Evolutionary conservation across 2,797 vertebrate species (phyloP), one percentile per base, ranked within the genome.

Genomic region (Synanceia verrucosa): DNA sequence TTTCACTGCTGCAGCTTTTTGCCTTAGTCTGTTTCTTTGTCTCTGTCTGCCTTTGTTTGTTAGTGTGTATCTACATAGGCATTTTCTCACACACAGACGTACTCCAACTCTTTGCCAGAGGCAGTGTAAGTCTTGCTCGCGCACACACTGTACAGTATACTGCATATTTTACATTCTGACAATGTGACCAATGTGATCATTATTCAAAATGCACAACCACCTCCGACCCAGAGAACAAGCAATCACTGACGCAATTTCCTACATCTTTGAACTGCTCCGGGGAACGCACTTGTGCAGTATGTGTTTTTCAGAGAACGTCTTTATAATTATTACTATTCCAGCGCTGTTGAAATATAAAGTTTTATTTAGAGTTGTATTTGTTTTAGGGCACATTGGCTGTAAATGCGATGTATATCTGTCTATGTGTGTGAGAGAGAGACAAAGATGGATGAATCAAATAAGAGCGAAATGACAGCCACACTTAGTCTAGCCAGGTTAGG

Each of bases 101-200:
- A 31, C 14, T 7, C 13, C 50, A 64, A 44, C 56, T 78, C 43
- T 28, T 85, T 63, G 76, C 92, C 84, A 70, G 60, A 68, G 87
- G 91, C 89, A 67, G 68, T 56, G 24, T 33, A 59, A 57, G 53
- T 65, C 48, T 85, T 81, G 37, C 80, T 76, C 75, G 68, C 47
- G 51, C 47, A 69, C 77, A 73, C 77, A 60, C 53, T 67, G 78
- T 83, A 85, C 31, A 55, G 53, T 82, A 73, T 81, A 84, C 88
- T 55, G 36, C 34, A 10, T 24, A 41, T 19, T 90, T 90, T 83
- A 89, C 62, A 91, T 91, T 91, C 81, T 83, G 81, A 86, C 77
- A 86, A 78, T 72, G 70, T 78, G 79, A 87, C 83, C 78, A 78
- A 76, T 76, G 75, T 82, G 73, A 88, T 92, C 87, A 87, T 88